phyloP scores from a whole-genome alignment of 2,888 invertebrate species.

The Nyleta sp. region DNA sequence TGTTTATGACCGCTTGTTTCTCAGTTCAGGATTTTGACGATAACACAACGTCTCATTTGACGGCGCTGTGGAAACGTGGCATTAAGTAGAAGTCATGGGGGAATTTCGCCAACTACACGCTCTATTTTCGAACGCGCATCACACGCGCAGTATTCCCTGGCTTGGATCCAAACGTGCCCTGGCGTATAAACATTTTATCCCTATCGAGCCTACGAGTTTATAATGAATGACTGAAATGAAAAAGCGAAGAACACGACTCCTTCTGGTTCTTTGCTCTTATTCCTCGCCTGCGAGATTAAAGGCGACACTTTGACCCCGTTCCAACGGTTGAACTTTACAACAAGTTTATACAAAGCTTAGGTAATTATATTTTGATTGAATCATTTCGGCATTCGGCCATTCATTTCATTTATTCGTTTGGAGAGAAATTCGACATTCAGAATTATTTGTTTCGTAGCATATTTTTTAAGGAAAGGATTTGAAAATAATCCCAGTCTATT shows the following conservation, averaged over 20 bases:
- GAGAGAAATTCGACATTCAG: too few relatives aligned
- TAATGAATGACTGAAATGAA: conserved; percentile 58
- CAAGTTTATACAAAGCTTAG: too few relatives aligned
- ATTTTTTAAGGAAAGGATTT: too few relatives aligned
- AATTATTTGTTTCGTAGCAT: too few relatives aligned
- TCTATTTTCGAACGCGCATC: conserved; percentile 79
- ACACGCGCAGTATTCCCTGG: conserved; percentile 81
- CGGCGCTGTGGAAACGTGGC: conserved; percentile 48
- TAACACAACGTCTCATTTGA: conserved; percentile 19
- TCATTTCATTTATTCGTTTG: too few relatives aligned
- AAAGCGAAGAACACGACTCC: conserved; percentile 14
- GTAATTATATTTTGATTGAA: too few relatives aligned
- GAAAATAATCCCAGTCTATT: too few relatives aligned
- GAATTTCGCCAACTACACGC: conserved; percentile 74
- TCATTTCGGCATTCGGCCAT: too few relatives aligned
- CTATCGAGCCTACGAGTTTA: conserved; percentile 62
- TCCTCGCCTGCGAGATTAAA: conserved; percentile 18
- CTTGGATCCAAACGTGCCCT: conserved; percentile 76
- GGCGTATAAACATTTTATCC: conserved; percentile 67
- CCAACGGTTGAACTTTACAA: neutral
- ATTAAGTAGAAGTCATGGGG: conserved; percentile 78
- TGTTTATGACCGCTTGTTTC: too few relatives aligned
- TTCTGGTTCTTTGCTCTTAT: conserved; percentile 38
- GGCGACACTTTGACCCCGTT: conserved; percentile 1
- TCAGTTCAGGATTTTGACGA: neutral